These are phyloP conservation scores for Stictocephala bisonia DNA, from an alignment of 2,888 invertebrate species.

Conservation along the genomic window DNA sequence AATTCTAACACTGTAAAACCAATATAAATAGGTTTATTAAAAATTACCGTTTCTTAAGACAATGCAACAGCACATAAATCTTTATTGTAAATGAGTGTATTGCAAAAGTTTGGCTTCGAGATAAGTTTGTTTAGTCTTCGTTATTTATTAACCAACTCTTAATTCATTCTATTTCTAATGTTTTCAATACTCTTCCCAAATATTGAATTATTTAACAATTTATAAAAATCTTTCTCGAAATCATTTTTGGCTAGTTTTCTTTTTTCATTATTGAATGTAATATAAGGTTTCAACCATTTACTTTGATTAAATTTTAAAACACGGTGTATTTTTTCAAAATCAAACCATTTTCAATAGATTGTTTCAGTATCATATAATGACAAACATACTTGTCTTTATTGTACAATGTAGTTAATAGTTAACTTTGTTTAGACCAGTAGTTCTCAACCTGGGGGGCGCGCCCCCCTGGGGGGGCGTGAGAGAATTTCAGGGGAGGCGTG, in stretches of 20 bases:
- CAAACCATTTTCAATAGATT: conserved; percentile 60
- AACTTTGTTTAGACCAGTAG: conserved; percentile 44
- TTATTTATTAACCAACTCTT: conserved; percentile 50
- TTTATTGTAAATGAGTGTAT: conserved; percentile 48
- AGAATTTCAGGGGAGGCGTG: no score
- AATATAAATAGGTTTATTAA: conserved; percentile 53
- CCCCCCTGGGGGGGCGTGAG: no score
- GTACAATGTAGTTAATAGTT: conserved; percentile 57
- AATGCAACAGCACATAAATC: conserved; percentile 54
- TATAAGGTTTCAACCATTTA: conserved; percentile 58
- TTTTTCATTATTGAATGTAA: conserved; percentile 53
- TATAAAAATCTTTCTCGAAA: conserved; percentile 53
- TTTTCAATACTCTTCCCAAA: conserved; percentile 52
- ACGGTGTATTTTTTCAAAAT: conserved; percentile 59
- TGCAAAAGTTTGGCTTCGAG: conserved; percentile 10
- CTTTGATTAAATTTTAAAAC: conserved; percentile 59
- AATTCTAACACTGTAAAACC: conserved; percentile 45
- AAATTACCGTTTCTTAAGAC: conserved; percentile 14
- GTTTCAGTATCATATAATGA: conserved; percentile 59
- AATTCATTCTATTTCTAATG: conserved; percentile 32
- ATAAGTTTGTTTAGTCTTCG: conserved; percentile 6
- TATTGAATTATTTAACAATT: conserved; percentile 55
- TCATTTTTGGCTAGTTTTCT: conserved; percentile 40
- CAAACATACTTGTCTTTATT: conserved; percentile 59
- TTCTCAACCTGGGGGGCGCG: no score